Evolutionary conservation across 2,113 vertebrate species (phyloP), one percentile per base, ranked within the genome.

Genomic region (Lathamus discolor): DNA sequence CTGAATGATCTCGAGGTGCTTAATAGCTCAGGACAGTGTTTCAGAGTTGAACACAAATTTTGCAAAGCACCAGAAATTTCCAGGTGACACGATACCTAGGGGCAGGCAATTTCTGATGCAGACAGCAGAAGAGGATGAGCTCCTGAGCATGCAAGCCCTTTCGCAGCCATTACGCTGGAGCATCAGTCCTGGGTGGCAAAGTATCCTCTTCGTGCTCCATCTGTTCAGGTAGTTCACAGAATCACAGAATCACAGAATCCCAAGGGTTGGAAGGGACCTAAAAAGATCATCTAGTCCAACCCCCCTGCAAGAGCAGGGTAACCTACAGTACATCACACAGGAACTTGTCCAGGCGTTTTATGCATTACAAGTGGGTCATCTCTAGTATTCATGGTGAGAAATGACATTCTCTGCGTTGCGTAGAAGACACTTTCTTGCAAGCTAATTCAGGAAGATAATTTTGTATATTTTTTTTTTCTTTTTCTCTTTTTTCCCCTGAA

Each of bases 41-140:
- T 75, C 72, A 13, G 17, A 78, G 16, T 54, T 33, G 68, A 88
- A 80, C 33, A 72, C 25, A 49, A 48, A 9, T 67, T 86, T 81
- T 86, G 35, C 29, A 48, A 83, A 76, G 49, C 41, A 28, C 12
- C 49, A 74, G 62, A 72, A 72, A 31, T 73, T 83, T 92, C 74
- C 37, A 49, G 74, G 49, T 13, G n/a, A 28, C 2, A 0, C 5
- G 4, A 7, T 49, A 9, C 2, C 5, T n/a, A 13, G 57, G 18
- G 17, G 66, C 48, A 57, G 29, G 8, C 31, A 46, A 18, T 77
- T 73, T 83, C 48, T 94, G 44, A 62, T 44, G 39, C 1, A 91
- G 48, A 22, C 17, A 61, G 51, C 62, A 52, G 37, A 91, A 55
- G 52, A 52, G 41, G 11, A 52, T 3, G 6, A 51, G 12, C 23